Percentiles rank a stretch among this genome's conserved stretches.
These are phyloP conservation scores for Thunnus maccoyii DNA, from an alignment of 2,113 vertebrate genomes.

Conservation along the genomic window DNA sequence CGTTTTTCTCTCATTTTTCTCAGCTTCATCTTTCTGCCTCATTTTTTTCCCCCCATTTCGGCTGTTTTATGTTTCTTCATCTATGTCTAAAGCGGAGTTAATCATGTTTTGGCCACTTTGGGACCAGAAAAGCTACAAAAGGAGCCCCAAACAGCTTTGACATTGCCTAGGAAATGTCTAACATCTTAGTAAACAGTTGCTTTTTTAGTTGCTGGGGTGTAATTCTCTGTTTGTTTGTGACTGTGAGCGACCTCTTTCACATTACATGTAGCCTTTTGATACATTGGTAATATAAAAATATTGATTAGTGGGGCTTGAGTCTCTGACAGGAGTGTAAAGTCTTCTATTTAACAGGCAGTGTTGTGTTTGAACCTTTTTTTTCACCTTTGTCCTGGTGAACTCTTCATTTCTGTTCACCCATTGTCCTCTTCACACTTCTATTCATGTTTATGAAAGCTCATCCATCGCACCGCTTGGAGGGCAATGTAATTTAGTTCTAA, in stretches of 20 bases:
- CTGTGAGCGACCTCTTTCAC: neutral
- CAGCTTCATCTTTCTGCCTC: neutral
- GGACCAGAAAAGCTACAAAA: neutral
- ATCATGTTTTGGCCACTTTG: neutral
- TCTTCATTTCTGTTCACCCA: neutral
- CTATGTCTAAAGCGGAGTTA: neutral
- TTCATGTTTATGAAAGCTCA: constrained; percentile 11
- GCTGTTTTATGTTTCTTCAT: neutral
- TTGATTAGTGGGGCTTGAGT: neutral
- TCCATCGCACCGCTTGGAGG: neutral
- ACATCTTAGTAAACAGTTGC: neutral
- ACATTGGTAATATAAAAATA: neutral
- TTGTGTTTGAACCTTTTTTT: neutral
- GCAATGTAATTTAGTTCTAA: constrained; percentile 23
- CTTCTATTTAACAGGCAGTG: neutral
- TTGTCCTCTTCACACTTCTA: constrained; percentile 1
- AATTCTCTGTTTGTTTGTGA: neutral
- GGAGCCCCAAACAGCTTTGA: neutral
- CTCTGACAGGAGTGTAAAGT: neutral
- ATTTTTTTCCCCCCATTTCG: neutral
- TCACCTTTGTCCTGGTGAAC: neutral
- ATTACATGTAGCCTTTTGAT: neutral
- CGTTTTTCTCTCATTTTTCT: constrained; percentile 29
- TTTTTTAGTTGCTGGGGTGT: too few species aligned
- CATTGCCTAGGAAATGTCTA: neutral